Base-by-base conservation (phyloP, 2,113 vertebrate species). In the Junco hyemalis region DNA sequence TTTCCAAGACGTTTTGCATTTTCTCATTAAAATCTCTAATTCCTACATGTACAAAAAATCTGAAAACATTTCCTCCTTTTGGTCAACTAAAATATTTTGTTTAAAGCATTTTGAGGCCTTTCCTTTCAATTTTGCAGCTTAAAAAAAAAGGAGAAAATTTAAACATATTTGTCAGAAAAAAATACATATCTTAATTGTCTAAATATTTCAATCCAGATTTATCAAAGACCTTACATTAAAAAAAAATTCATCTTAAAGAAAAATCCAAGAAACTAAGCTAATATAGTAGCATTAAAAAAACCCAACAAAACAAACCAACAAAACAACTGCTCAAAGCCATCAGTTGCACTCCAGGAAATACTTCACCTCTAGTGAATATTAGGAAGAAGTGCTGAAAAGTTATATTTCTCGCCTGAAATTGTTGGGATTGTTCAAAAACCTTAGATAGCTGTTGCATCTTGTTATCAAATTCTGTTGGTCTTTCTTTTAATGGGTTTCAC, bases 401-500 rank as follows among this genome's bases (percentile, higher is more conserved):
- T 91, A 7, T 42, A 77, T 90, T 94, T 86, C 85, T 93, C 0
- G 1, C 50, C 33, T 73, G 76, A 76, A 93, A 80, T 86, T 47
- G 42, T 65, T 89, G 56, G 60, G 56, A 74, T 84, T 74, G 65
- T 80, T 95, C 33, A 80, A 90, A 95, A 95, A 85, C 64, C 63
- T 81, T 88, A 93, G 86, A 83, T 92, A 92, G 64, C 71, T 88
- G 91, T 90, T 96, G 94, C 64, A 86, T 94, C 94, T 90, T 92
- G 90, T 96, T 96, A 96, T 94, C 93, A 94, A 90, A 92, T 95
- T 93, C 85, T 94, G 61, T 68, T 78, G 76, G 47, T 45, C 82
- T 94, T 91, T 86, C 66, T 45, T 92, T 88, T 94, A 93, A 92
- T 81, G 68, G 17, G 45, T 96, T 95, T 95, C 92, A 88, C 53